Evolutionary conservation across 2,797 vertebrate species (phyloP).

Genomic region (Galago senegalensis): DNA sequence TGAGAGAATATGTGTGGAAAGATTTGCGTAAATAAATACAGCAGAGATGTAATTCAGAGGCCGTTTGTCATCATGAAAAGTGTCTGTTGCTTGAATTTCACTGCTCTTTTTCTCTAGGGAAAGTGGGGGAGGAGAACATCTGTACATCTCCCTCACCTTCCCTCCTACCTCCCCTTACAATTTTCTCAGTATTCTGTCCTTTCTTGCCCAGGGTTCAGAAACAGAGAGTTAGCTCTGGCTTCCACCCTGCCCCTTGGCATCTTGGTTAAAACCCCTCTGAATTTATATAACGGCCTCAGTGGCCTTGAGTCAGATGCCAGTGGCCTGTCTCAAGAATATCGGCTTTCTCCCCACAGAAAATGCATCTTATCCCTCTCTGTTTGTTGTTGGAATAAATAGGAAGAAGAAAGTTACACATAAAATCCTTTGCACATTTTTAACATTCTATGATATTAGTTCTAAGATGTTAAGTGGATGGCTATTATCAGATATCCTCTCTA

Average conservation of each 20-base stretch:
- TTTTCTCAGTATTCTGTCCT: not conserved
- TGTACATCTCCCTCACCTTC: not conserved
- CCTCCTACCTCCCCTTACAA: not conserved
- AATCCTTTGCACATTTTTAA: not conserved
- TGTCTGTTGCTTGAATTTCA: constrained; percentile 12
- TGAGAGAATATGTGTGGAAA: not conserved
- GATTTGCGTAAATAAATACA: constrained; percentile 41
- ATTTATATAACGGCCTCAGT: not conserved
- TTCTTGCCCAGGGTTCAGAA: not conserved
- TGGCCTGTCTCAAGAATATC: not conserved
- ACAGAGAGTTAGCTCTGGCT: not conserved
- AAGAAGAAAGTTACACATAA: not conserved
- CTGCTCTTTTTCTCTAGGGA: constrained; percentile 1
- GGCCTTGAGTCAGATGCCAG: not conserved
- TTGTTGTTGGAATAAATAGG: not conserved
- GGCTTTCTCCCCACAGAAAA: not conserved
- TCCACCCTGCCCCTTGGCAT: not conserved
- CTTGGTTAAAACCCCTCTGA: not conserved
- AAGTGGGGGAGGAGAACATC: not conserved
- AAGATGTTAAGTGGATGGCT: not conserved
- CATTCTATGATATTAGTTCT: not conserved
- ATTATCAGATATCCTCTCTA: not conserved
- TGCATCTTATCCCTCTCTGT: not conserved
- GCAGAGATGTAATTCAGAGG: constrained; percentile 19
- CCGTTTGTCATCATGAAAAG: constrained; percentile 8